Evolutionary conservation across 2,888 invertebrate genomes (phyloP).

Genomic region (Yponomeuta cagnagella): DNA sequence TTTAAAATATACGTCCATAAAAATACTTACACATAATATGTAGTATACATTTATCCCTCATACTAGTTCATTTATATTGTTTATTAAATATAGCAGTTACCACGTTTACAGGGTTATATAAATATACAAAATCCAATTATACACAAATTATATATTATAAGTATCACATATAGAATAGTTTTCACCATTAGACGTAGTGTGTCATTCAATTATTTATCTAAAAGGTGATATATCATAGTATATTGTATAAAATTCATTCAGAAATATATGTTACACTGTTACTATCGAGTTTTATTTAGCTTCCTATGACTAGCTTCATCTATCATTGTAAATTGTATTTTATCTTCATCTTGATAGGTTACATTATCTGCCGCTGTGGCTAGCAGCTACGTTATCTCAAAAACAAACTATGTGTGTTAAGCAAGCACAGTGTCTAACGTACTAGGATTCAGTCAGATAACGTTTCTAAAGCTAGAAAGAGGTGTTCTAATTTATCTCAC

Average conservation of each 20-base stretch:
- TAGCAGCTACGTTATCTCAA: neutral
- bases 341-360: neutral
- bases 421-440: neutral
- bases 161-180: conserved; percentile 11
- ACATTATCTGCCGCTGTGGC: neutral
- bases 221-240: conserved; percentile 57
- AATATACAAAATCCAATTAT: conserved; percentile 7
- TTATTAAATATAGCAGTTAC: neutral
- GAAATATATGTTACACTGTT: conserved; percentile 72
- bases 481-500: conserved; percentile 1
- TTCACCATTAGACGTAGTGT: conserved; percentile 4
- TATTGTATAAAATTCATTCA: conserved; percentile 47
- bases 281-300: conserved; percentile 65
- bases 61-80: neutral
- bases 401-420: neutral
- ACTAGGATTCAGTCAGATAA: conserved; percentile 6
- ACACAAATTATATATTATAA: conserved; percentile 4
- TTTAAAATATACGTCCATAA: neutral
- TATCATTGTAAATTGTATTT: neutral
- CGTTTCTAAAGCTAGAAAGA: neutral
- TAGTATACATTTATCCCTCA: neutral
- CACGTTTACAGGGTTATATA: conserved; percentile 8
- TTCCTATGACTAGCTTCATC: neutral
- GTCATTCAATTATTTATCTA: conserved; percentile 35
- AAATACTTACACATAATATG: neutral